phyloP scores from a whole-genome alignment of 2,797 vertebrate species.

The Pristis pectinata region DNA sequence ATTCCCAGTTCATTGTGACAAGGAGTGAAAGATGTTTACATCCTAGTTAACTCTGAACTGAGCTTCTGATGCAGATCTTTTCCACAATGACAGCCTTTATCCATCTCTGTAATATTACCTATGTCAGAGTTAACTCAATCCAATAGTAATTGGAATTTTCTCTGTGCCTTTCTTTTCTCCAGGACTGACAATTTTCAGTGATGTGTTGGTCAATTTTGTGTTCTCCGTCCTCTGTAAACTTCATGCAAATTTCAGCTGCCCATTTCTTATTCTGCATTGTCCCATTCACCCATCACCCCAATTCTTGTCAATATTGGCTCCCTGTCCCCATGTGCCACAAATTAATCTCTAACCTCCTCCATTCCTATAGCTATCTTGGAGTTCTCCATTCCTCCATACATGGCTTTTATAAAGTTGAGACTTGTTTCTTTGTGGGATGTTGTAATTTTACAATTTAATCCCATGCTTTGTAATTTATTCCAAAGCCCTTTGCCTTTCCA shows the following conservation, averaged over 20 bases:
- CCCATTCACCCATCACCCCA: background rate
- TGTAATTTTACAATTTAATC: background rate
- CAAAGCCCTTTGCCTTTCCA: background rate
- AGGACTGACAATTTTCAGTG: background rate
- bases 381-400: background rate
- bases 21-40: background rate
- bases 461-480: background rate
- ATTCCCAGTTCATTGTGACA: background rate
- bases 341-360: background rate
- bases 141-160: background rate
- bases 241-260: background rate
- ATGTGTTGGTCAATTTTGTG: background rate
- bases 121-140: background rate
- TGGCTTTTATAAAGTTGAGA: background rate
- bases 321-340: background rate
- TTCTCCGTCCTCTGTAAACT: background rate
- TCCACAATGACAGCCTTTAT: background rate
- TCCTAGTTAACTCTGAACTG: background rate
- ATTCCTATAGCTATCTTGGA: background rate
- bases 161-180: background rate
- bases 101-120: background rate
- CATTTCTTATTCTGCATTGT: background rate
- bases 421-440: background rate
- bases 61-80: background rate
- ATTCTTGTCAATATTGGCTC: background rate